phyloP scores from a whole-genome alignment of 2,797 vertebrate genomes.

The Sus cebifrons region DNA sequence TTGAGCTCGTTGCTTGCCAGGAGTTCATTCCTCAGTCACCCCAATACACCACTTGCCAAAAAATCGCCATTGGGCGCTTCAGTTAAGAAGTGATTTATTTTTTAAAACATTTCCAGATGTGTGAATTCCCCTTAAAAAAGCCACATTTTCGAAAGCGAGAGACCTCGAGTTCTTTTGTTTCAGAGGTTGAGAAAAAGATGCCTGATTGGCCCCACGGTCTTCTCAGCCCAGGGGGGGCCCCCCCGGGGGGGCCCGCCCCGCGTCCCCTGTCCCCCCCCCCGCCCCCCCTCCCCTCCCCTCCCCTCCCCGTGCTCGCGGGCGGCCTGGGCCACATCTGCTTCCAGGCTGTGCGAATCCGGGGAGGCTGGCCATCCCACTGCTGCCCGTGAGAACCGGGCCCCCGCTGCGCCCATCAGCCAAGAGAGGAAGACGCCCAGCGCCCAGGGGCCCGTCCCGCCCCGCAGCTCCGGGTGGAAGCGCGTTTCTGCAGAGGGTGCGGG shows the following conservation, averaged over 20 bases:
- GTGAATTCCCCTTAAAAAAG: conserved; percentile 67
- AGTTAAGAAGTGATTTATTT: conserved; percentile 79
- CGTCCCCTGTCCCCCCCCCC: background rate
- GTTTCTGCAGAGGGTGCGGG: background rate
- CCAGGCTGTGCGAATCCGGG: background rate
- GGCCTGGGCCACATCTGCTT: conserved; percentile 38
- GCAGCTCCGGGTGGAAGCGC: background rate
- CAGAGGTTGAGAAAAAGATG: conserved; percentile 40
- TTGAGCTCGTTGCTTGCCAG: conserved; percentile 57
- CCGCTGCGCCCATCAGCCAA: conserved; percentile 64
- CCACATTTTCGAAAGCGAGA: conserved; percentile 28
- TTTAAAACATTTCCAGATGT: conserved; percentile 86
- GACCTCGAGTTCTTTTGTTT: background rate
- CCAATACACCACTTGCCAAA: conserved; percentile 70
- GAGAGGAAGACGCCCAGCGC: background rate
- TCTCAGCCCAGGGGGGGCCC: conserved; percentile 44
- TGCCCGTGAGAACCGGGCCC: conserved; percentile 67
- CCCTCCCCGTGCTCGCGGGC: background rate
- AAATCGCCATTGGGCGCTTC: conserved; percentile 72
- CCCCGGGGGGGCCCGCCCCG: no score
- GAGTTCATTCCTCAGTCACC: conserved; percentile 75
- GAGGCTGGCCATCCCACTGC: background rate
- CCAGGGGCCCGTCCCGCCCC: background rate
- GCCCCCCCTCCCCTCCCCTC: background rate
- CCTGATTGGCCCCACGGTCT: background rate